Percentiles rank a stretch among this genome's conserved stretches.
Conservation (phyloP, 2,113 vertebrate species). For the Zootoca vivipara region DNA sequence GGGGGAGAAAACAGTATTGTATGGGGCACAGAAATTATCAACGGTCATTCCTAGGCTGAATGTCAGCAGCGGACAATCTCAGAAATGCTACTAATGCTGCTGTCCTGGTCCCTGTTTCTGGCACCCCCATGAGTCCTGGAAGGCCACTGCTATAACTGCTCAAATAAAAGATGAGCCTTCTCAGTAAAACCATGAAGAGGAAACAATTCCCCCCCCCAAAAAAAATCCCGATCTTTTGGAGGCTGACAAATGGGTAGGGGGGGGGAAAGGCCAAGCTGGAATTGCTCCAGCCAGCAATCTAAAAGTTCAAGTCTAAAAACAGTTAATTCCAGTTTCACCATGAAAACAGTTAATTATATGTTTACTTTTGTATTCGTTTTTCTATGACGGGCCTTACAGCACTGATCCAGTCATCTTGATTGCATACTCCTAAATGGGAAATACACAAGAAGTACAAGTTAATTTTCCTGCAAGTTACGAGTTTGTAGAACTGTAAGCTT, state of each 20-base stretch:
- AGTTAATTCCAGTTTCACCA: background rate
- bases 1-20: background rate
- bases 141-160: background rate
- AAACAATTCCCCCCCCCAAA: background rate
- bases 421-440: constrained; percentile 83
- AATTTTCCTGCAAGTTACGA: background rate
- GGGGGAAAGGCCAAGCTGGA: background rate
- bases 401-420: constrained; percentile 95
- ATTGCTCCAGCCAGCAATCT: background rate
- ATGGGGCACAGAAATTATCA: background rate
- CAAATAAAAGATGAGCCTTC: background rate
- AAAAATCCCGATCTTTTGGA: background rate
- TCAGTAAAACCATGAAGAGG: background rate
- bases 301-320: background rate
- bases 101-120: background rate
- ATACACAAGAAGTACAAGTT: background rate
- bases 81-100: background rate
- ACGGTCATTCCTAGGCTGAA: background rate
- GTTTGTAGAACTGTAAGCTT: background rate
- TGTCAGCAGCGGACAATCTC: background rate
- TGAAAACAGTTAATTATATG: background rate
- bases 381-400: constrained; percentile 96
- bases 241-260: background rate
- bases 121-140: background rate
- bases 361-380: constrained; percentile 98